Evolutionary conservation across 2,888 invertebrate species (phyloP), one percentile per base, ranked within the genome.

Genomic region (Cheilosia pagana): DNA sequence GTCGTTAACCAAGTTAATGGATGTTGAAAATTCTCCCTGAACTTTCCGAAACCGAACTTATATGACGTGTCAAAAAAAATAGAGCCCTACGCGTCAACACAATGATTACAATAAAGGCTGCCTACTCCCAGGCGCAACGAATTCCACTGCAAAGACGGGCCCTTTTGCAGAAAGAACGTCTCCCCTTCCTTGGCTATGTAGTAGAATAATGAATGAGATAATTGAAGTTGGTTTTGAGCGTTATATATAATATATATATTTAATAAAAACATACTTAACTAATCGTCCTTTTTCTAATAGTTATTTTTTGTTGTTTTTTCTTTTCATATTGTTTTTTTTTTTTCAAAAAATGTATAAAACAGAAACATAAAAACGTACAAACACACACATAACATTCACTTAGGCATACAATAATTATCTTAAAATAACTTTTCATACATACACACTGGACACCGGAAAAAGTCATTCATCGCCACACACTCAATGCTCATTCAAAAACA

Each of bases 401-500:
- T 55, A 23, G 55, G 62, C 50, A 21, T 50, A 50, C 21, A 25
- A 25, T 28, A 28, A 21, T 72, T 62, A 12, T 76, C 67, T 53
- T 71, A 81, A 81, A 60, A 65, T 71, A 82, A 72, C 76, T 31
- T 55, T 78, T 50, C 83, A 68, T 63, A 53, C 78, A 65, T n/a
- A n/a, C 83, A 74, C 74, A 55, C 83, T 83, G 83, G 83, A 83
- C 83, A 83, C 79, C 78, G 25, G 65, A 53, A 60, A 60, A 70
- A 59, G 43, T 57, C 62, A 62, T 16, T 55, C 52, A 52, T 53
- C 59, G 55, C 60, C 10, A 19, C 6, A 41, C 25, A 50, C 19
- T 21, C 39, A 6, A 6, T 6, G 45, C 16, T n/a, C 50, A 19
- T 41, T 7, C 12, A 65, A 65, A 60, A 57, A 23, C 4, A 52